Percentiles rank a stretch among this genome's conserved stretches.
Conservation (phyloP, 2,888 invertebrate species). For the Ormyrus labotus region DNA sequence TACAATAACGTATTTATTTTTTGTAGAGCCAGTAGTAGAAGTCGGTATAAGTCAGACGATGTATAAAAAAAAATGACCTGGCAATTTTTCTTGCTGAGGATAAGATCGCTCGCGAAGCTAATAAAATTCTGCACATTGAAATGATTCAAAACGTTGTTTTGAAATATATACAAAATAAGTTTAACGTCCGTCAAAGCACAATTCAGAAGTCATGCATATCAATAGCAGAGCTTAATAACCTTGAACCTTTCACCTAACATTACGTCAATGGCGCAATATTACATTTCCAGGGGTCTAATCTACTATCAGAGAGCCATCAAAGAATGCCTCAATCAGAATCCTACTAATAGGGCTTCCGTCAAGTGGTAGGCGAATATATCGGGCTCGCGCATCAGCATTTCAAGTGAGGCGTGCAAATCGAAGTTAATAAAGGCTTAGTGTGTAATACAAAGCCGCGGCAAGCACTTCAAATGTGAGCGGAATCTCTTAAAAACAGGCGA, state of each 20-base stretch:
- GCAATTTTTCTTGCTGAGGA: too few species aligned
- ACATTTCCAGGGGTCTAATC: conserved; percentile 14
- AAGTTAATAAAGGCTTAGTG: conserved; percentile 2
- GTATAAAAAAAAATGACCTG: neutral
- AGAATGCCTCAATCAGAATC: conserved; percentile 30
- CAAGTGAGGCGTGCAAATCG: neutral
- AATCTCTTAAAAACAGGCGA: conserved; percentile 16
- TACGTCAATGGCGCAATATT: neutral
- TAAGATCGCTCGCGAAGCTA: too few species aligned
- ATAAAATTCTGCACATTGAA: neutral
- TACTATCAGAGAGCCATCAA: neutral
- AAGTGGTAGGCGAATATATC: conserved; percentile 6
- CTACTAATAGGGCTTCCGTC: conserved; percentile 28
- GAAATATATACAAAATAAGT: neutral
- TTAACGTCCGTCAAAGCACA: neutral
- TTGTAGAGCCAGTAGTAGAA: conserved; percentile 5
- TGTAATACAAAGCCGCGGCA: neutral
- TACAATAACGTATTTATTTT: neutral
- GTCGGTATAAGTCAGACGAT: conserved; percentile 7
- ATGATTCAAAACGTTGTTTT: neutral
- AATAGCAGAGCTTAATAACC: neutral
- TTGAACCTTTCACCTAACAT: conserved; percentile 1
- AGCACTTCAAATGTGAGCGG: neutral
- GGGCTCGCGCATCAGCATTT: conserved; percentile 26
- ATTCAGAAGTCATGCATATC: neutral